Conservation (phyloP, 2,888 invertebrate genomes). For the Argynnis bischoffii region DNA sequence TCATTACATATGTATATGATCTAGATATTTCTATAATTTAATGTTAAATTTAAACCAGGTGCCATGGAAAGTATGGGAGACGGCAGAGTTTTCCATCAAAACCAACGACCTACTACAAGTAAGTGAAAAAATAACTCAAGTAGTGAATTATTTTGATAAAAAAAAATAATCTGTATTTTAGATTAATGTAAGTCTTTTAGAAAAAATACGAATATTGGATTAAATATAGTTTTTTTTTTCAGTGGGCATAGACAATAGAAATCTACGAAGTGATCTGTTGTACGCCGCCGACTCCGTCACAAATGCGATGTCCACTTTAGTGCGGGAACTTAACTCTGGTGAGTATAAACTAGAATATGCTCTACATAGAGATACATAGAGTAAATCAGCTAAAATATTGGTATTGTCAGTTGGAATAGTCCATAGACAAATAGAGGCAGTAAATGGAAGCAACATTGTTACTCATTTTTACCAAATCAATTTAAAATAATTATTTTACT, state of each 20-base stretch:
- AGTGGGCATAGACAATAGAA: conserved; percentile 83
- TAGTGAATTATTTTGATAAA: background rate
- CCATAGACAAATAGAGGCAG: too few species aligned
- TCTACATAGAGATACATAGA: background rate
- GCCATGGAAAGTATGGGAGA: conserved; percentile 74
- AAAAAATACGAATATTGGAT: background rate
- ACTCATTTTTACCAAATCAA: too few species aligned
- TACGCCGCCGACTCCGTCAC: conserved; percentile 98
- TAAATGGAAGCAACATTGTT: too few species aligned
- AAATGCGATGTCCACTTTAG: conserved; percentile 98
- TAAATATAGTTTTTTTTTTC: conserved; percentile 28
- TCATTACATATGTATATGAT: too few species aligned
- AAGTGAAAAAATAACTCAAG: conserved; percentile 45
- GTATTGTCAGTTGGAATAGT: background rate
- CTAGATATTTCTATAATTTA: too few species aligned
- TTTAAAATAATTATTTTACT: too few species aligned
- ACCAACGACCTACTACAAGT: conserved; percentile 76
- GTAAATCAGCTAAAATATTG: background rate
- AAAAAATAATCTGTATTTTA: background rate
- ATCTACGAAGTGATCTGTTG: conserved; percentile 92
- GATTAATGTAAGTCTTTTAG: background rate
- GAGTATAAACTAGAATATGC: conserved; percentile 50
- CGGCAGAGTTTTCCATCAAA: conserved; percentile 67
- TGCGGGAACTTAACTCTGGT: conserved; percentile 97
- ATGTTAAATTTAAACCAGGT: conserved; percentile 43